Percentiles rank a stretch among this genome's conserved stretches.
phyloP scores from a whole-genome alignment of 2,888 invertebrate species.

The Sinodicranocentrus sp. region DNA sequence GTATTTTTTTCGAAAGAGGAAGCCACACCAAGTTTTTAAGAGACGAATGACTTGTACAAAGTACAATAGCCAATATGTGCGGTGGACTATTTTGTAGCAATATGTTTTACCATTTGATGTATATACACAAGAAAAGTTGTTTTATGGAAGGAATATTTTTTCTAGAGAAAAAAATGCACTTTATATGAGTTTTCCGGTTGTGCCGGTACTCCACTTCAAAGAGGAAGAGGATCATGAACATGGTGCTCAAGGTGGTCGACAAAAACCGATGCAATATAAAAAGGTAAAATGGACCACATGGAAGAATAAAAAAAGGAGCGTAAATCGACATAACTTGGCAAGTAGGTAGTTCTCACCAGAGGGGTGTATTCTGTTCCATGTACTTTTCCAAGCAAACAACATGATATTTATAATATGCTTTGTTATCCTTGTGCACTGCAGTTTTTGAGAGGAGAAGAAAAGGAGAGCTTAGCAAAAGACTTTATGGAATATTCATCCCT shows the following conservation, averaged over 20 bases:
- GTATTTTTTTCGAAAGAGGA: neutral
- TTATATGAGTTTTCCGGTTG: neutral
- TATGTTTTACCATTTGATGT: neutral
- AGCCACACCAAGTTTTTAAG: slow-evolving; percentile 20
- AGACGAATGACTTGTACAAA: neutral
- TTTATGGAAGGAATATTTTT: neutral
- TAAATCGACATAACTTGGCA: slow-evolving; percentile 32
- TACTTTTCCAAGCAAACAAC: neutral
- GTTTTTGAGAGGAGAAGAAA: slow-evolving; percentile 5
- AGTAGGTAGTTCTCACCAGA: neutral
- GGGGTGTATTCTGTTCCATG: no score
- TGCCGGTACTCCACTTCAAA: no score
- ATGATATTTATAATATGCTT: slow-evolving; percentile 9
- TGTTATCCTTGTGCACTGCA: slow-evolving; percentile 4
- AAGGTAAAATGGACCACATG: slow-evolving; percentile 37
- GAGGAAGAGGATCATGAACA: slow-evolving; percentile 24
- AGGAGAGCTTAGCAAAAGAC: neutral
- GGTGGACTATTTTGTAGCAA: neutral
- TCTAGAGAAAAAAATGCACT: slow-evolving; percentile 14
- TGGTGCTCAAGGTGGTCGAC: neutral
- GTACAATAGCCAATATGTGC: neutral
- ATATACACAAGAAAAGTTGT: neutral
- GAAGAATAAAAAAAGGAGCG: slow-evolving; percentile 36
- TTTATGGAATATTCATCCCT: slow-evolving; percentile 49
- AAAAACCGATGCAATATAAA: slow-evolving; percentile 20